Conservation (phyloP, 2,888 invertebrate genomes). For the Archaeoteleia sp. region DNA sequence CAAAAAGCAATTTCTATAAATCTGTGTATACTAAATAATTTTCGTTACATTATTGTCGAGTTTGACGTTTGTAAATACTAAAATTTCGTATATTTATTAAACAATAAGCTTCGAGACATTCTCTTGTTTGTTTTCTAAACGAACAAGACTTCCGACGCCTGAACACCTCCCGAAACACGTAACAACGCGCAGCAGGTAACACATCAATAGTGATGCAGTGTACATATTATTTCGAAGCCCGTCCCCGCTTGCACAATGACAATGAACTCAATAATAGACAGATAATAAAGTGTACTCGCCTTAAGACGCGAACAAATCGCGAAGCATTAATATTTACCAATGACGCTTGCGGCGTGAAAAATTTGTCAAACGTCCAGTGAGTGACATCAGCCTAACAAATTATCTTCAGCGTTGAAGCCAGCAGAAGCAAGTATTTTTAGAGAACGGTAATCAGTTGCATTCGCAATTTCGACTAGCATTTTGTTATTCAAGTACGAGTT, state of each 20-base stretch:
- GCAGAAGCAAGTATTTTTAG: conserved; percentile 36
- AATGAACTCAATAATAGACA: conserved; percentile 18
- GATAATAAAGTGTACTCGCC: conserved; percentile 25
- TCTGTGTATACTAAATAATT: too few species aligned
- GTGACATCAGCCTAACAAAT: conserved; percentile 41
- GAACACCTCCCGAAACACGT: too few species aligned
- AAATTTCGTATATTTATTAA: too few species aligned
- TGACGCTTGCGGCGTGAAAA: conserved; percentile 38
- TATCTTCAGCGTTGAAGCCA: conserved; percentile 23
- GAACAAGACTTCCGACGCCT: too few species aligned
- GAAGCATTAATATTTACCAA: conserved; percentile 47
- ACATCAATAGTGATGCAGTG: too few species aligned
- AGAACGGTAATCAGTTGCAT: conserved; percentile 5
- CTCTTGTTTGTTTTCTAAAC: too few species aligned
- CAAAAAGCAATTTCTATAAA: too few species aligned
- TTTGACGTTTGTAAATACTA: too few species aligned
- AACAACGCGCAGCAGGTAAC: too few species aligned
- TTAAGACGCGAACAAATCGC: conserved; percentile 38
- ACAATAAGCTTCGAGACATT: too few species aligned
- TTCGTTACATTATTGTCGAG: too few species aligned
- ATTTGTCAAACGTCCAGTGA: conserved; percentile 42
- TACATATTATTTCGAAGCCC: conserved; percentile 36
- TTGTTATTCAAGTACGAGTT: too few species aligned
- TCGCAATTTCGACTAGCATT: conserved; percentile 24
- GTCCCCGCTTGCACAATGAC: conserved; percentile 41